Evolutionary conservation across 2,113 vertebrate species (phyloP).

Genomic region (Tapirus terrestris): DNA sequence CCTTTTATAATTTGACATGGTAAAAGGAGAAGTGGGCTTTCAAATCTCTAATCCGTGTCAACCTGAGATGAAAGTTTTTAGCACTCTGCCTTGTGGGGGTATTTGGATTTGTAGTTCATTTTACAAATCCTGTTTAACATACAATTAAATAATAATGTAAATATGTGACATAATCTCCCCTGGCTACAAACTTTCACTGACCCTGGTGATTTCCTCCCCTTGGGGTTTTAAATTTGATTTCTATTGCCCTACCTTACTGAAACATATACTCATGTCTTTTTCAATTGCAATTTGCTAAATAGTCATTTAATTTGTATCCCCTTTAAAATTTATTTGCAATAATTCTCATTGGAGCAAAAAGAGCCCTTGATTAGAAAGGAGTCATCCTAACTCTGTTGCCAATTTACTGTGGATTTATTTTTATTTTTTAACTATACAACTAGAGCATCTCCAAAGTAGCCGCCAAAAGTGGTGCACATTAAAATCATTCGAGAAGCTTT

Average conservation of each 20-base stretch:
- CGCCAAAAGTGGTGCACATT: not conserved
- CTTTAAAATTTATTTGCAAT: constrained; percentile 45
- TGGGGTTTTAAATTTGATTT: constrained; percentile 68
- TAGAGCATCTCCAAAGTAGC: not conserved
- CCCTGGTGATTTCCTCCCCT: constrained; percentile 73
- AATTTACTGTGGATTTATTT: constrained; percentile 52
- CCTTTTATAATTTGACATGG: constrained; percentile 69
- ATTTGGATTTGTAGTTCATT: constrained; percentile 76
- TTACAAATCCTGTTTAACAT: constrained; percentile 81
- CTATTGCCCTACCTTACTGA: constrained; percentile 55
- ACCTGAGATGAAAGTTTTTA: constrained; percentile 71
- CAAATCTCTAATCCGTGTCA: constrained; percentile 73
- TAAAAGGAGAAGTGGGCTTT: constrained; percentile 70
- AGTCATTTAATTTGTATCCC: constrained; percentile 26
- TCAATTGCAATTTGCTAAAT: constrained; percentile 48
- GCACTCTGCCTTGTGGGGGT: constrained; percentile 64
- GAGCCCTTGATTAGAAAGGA: constrained; percentile 27
- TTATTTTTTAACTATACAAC: not conserved
- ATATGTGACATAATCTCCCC: constrained; percentile 72
- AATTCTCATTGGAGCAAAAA: constrained; percentile 37
- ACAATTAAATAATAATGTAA: constrained; percentile 81
- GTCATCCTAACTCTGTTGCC: not conserved
- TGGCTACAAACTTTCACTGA: constrained; percentile 73
- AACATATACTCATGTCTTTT: not conserved
- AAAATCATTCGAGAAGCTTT: constrained; percentile 11